Percentiles rank a stretch among this genome's conserved stretches.
These are phyloP conservation scores for Thecocarcelia acutangulata DNA, from an alignment of 2,888 invertebrate species.

Conservation along the genomic window DNA sequence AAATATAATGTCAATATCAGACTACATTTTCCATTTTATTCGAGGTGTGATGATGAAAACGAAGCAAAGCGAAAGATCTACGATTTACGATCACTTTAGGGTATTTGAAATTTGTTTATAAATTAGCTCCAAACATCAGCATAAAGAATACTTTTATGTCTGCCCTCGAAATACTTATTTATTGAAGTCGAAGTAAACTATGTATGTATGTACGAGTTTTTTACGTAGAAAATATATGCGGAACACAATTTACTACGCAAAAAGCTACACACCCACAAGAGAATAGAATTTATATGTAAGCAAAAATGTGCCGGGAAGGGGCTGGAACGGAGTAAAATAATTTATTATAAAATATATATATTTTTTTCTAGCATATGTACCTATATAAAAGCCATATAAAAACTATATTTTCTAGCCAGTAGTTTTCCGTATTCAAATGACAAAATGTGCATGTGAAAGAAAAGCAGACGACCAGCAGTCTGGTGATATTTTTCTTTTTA, in stretches of 20 bases:
- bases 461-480: slow-evolving; percentile 59
- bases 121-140: no score
- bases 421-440: slow-evolving; percentile 47
- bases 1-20: no score
- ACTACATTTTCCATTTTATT: no score
- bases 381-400: not conserved
- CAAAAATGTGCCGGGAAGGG: no score
- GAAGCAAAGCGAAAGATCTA: no score
- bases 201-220: not conserved
- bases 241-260: slow-evolving; percentile 35
- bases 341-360: slow-evolving; percentile 17
- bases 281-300: not conserved
- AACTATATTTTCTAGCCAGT: slow-evolving; percentile 14
- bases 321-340: not conserved
- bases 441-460: slow-evolving; percentile 14
- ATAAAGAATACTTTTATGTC: no score
- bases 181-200: no score
- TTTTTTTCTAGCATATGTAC: slow-evolving; percentile 5
- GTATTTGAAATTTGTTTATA: not conserved
- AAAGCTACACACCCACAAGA: slow-evolving; percentile 47
- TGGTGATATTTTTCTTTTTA: slow-evolving; percentile 42
- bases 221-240: slow-evolving; percentile 36
- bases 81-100: no score
- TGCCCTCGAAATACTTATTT: no score
- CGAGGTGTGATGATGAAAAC: no score